These are phyloP conservation scores for Sphecodes monilicornis DNA, from an alignment of 2,888 invertebrate genomes.

Conservation along the genomic window DNA sequence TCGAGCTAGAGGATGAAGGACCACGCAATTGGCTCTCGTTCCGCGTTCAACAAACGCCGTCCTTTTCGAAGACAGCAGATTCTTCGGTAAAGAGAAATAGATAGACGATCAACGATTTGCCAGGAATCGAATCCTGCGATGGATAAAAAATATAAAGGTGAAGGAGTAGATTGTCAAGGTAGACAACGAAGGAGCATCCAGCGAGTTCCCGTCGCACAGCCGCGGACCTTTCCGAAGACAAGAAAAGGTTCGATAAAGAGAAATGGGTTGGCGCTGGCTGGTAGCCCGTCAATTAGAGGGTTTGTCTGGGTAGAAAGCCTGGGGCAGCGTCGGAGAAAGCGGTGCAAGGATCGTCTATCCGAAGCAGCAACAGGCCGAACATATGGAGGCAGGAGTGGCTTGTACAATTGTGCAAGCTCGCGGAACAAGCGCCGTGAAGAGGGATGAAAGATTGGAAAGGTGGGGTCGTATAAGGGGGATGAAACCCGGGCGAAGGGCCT, in stretches of 20 bases:
- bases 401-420: constrained; percentile 43
- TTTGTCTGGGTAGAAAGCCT: neutral
- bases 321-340: neutral
- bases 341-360: neutral
- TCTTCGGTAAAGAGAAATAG: neutral
- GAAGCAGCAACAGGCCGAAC: constrained; percentile 19
- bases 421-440: constrained; percentile 41
- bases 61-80: too few relatives aligned
- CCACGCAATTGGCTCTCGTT: too few relatives aligned
- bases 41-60: too few relatives aligned
- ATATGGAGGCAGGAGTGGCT: constrained; percentile 18
- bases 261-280: neutral
- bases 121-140: too few relatives aligned
- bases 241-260: neutral
- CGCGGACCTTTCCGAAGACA: neutral
- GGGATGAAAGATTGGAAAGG: constrained; percentile 53
- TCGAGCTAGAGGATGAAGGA: too few relatives aligned
- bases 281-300: neutral
- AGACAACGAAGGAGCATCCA: neutral
- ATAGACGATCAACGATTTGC: neutral
- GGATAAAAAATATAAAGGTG: neutral
- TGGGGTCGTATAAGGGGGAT: constrained; percentile 55
- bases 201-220: neutral
- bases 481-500: constrained; percentile 39
- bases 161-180: neutral